A percentile compares a stretch with the other conserved stretches of the same genome.
phyloP scores from a whole-genome alignment of 2,113 vertebrate species.

The Tauraco erythrolophus region DNA sequence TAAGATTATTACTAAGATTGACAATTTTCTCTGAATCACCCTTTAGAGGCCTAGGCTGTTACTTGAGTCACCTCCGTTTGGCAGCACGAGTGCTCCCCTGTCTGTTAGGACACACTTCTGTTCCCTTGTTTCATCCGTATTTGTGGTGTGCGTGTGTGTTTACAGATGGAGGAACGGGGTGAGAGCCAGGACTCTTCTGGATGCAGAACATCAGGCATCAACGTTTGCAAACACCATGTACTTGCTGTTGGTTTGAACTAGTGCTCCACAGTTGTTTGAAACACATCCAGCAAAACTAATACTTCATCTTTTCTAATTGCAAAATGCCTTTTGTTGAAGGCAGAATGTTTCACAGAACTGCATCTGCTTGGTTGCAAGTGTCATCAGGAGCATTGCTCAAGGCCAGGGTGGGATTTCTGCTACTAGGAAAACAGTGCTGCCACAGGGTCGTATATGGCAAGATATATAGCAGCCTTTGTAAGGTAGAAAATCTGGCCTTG shows the following conservation, averaged over 20 bases:
- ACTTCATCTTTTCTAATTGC: neutral
- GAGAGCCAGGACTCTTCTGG: neutral
- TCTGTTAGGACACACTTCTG: neutral
- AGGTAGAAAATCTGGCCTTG: neutral
- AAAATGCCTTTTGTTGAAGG: neutral
- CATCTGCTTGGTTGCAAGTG: neutral
- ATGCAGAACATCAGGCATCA: neutral
- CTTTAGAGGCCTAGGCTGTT: neutral
- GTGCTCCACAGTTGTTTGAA: neutral
- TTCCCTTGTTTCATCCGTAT: neutral
- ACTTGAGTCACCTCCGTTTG: neutral
- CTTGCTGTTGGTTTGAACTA: neutral
- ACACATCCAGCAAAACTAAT: neutral
- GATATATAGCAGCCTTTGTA: neutral
- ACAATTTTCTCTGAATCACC: neutral
- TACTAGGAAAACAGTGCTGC: neutral
- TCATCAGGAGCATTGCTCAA: neutral
- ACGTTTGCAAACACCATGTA: neutral
- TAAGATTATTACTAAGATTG: neutral
- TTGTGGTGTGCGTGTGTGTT: neutral
- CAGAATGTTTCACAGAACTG: neutral
- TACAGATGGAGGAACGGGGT: neutral
- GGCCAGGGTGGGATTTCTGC: neutral
- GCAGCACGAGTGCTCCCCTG: neutral
- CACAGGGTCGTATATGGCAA: accelerated